Conservation (phyloP, 30 jellyfish, hydroid and myxozoan genomes). For the Nemopilema nomurai region DNA sequence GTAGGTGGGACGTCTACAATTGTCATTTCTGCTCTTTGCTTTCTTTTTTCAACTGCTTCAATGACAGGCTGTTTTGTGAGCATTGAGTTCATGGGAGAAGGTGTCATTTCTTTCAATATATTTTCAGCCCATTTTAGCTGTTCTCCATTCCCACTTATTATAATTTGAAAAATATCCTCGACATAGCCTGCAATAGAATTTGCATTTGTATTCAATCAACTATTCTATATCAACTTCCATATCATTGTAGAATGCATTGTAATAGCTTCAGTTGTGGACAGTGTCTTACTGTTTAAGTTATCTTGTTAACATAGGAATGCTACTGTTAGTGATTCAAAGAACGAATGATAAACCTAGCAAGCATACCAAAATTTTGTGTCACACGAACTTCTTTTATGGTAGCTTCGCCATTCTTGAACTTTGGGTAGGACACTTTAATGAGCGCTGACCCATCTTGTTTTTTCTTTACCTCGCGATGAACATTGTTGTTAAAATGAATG, state of each 20-base stretch:
- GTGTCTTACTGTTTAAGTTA: not conserved
- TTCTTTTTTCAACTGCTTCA: conserved; percentile 31
- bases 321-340: not conserved
- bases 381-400: conserved; percentile 24
- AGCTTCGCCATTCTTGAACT: conserved; percentile 46
- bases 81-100: conserved; percentile 44
- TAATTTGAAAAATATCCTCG: conserved; percentile 25
- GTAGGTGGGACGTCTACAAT: conserved; percentile 31
- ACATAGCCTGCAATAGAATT: conserved; percentile 14
- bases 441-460: conserved; percentile 33
- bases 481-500: conserved; percentile 34
- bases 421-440: conserved; percentile 27
- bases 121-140: conserved; percentile 21
- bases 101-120: conserved; percentile 37
- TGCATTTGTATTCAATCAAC: not conserved
- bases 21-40: conserved; percentile 22
- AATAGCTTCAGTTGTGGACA: not conserved
- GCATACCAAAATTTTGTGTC: conserved; percentile 34
- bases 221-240: conserved; percentile 5
- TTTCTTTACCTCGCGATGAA: conserved; percentile 27
- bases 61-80: conserved; percentile 33
- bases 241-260: not conserved
- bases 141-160: conserved; percentile 8
- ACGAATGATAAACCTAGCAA: not conserved
- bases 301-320: conserved; percentile 19